phyloP scores from a whole-genome alignment of 2,113 vertebrate species.

The Candoia aspera region DNA sequence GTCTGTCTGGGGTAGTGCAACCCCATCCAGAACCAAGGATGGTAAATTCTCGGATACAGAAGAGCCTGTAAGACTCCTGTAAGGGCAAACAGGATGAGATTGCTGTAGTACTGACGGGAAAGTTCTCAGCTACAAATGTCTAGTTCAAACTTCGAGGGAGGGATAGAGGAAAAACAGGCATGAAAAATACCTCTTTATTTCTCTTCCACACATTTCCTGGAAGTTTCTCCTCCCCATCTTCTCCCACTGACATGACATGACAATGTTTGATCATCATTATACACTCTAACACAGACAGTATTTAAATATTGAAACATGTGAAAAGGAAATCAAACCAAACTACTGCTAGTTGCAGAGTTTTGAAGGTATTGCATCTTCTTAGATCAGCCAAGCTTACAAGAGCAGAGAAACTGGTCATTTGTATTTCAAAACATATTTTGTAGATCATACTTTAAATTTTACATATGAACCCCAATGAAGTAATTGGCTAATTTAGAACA shows the following conservation, averaged over 20 bases:
- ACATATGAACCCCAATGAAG: constrained; percentile 25
- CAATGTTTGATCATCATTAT: not conserved
- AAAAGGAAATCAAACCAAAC: not conserved
- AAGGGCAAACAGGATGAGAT: not conserved
- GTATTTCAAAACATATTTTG: not conserved
- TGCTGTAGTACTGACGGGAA: not conserved
- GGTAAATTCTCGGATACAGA: too few relatives aligned
- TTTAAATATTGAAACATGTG: not conserved
- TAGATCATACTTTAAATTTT: not conserved
- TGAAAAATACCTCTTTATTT: not conserved
- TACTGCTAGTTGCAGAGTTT: not conserved
- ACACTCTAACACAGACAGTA: not conserved
- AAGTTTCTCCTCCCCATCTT: not conserved
- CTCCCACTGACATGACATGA: not conserved
- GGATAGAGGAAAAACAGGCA: not conserved
- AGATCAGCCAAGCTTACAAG: not conserved
- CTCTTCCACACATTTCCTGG: not conserved
- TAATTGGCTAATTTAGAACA: constrained; percentile 52
- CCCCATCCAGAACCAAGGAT: too few relatives aligned
- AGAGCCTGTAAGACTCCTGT: too few relatives aligned
- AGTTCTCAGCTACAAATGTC: not conserved
- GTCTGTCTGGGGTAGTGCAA: too few relatives aligned
- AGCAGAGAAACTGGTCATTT: not conserved
- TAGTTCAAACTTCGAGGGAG: not conserved
- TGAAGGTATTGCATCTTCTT: not conserved